phyloP scores from a whole-genome alignment of 1,140 invertebrate species.

The Leptopilina boulardi region DNA sequence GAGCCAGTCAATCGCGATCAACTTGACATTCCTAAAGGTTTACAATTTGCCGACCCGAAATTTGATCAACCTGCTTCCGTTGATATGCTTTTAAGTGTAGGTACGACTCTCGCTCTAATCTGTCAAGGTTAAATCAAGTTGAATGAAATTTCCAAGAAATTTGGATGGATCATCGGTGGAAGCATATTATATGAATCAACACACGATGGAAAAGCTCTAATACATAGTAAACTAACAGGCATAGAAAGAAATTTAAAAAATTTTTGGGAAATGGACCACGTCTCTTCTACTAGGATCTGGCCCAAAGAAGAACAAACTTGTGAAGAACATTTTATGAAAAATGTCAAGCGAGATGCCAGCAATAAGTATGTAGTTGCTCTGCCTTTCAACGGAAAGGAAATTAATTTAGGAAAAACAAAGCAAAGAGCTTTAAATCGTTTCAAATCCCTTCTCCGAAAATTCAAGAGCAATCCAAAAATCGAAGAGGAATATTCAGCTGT shows the following conservation, averaged over 20 bases:
- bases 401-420: conserved; percentile 16
- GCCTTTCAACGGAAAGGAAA: not conserved
- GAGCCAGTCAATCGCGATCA: not conserved
- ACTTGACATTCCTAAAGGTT: not conserved
- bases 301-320: not conserved
- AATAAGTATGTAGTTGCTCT: not conserved
- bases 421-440: conserved; percentile 43
- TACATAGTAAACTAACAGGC: conserved; percentile 35
- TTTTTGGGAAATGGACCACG: conserved; percentile 52
- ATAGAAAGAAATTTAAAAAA: conserved; percentile 21
- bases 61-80: not conserved
- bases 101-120: not conserved
- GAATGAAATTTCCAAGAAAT: not conserved
- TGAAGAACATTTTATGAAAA: not conserved
- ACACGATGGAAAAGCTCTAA: not conserved
- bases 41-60: not conserved
- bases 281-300: not conserved
- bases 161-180: conserved; percentile 8
- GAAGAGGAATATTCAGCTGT: conserved; percentile 39
- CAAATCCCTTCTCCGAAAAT: conserved; percentile 34
- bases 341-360: not conserved
- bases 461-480: conserved; percentile 42
- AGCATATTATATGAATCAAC: not conserved
- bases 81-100: not conserved
- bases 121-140: conserved; percentile 4